These are phyloP conservation scores for Illadopsis cleaveri DNA, from an alignment of 2,113 vertebrate genomes.

Conservation along the genomic window DNA sequence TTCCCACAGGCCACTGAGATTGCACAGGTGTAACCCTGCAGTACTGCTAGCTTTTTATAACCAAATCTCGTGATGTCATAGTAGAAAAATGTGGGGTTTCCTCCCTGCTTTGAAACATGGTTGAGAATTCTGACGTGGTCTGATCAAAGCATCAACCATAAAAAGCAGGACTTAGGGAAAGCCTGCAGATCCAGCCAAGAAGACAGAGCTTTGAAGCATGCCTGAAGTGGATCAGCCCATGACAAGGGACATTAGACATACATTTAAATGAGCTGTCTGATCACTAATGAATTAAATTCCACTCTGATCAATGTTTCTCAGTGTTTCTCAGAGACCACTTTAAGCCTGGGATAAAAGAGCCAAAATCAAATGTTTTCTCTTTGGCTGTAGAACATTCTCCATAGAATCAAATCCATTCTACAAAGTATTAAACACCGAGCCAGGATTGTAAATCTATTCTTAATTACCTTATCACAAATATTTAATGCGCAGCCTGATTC, in stretches of 20 bases:
- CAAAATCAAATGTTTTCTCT: slow-evolving; percentile 22
- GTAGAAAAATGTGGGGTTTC: background rate
- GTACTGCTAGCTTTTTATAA: background rate
- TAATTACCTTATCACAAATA: slow-evolving; percentile 73
- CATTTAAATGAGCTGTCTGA: slow-evolving; percentile 48
- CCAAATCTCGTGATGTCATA: background rate
- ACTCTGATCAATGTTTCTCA: slow-evolving; percentile 24
- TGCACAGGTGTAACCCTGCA: background rate
- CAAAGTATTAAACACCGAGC: slow-evolving; percentile 34
- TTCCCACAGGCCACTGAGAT: background rate
- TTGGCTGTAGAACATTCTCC: slow-evolving; percentile 36
- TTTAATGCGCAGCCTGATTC: slow-evolving; percentile 67
- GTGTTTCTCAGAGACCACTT: slow-evolving; percentile 29
- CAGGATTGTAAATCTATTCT: slow-evolving; percentile 64
- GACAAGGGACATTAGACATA: slow-evolving; percentile 25
- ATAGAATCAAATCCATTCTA: slow-evolving; percentile 51
- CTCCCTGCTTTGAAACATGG: background rate
- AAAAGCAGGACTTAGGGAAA: background rate
- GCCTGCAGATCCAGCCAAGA: background rate
- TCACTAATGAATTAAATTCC: slow-evolving; percentile 40
- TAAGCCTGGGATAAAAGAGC: slow-evolving; percentile 38
- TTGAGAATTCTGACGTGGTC: background rate
- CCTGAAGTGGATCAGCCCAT: slow-evolving; percentile 17
- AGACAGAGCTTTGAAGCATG: slow-evolving; percentile 42
- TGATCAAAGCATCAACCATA: slow-evolving; percentile 3